A percentile compares a stretch with the other conserved stretches of the same genome.
These are phyloP conservation scores for Chlamydotis undulata DNA, from an alignment of 2,113 vertebrate species.

Conservation along the genomic window DNA sequence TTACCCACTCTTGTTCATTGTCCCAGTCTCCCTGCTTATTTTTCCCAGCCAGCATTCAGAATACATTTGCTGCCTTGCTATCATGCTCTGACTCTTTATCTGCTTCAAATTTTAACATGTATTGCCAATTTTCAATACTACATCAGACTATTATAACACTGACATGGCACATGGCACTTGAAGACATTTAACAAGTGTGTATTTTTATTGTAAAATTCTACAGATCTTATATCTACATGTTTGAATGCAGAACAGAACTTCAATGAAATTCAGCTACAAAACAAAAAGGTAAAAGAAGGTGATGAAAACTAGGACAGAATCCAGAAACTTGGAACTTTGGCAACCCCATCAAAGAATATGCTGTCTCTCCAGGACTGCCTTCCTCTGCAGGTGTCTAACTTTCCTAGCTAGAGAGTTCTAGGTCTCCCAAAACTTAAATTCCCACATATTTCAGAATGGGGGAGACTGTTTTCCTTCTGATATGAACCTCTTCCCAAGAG, in stretches of 20 bases:
- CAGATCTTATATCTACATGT: neutral
- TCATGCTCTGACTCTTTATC: neutral
- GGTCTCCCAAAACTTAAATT: neutral
- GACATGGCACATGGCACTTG: neutral
- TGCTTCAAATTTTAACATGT: neutral
- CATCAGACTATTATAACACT: neutral
- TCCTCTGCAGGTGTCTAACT: neutral
- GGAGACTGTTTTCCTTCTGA: neutral
- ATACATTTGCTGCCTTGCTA: neutral
- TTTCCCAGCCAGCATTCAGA: neutral
- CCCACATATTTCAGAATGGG: neutral
- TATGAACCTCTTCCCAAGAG: neutral
- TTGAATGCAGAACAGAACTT: neutral
- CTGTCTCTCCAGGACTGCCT: neutral
- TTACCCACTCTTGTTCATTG: neutral
- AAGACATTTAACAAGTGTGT: neutral
- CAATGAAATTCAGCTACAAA: neutral
- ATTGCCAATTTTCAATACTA: neutral
- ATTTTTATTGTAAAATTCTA: neutral
- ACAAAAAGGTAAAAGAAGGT: neutral
- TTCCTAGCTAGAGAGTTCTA: neutral
- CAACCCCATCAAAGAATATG: neutral
- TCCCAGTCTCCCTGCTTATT: neutral
- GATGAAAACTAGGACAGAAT: neutral
- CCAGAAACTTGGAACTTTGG: neutral